Evolutionary conservation across 1,140 invertebrate species (phyloP).

Genomic region (Chymomyza costata): DNA sequence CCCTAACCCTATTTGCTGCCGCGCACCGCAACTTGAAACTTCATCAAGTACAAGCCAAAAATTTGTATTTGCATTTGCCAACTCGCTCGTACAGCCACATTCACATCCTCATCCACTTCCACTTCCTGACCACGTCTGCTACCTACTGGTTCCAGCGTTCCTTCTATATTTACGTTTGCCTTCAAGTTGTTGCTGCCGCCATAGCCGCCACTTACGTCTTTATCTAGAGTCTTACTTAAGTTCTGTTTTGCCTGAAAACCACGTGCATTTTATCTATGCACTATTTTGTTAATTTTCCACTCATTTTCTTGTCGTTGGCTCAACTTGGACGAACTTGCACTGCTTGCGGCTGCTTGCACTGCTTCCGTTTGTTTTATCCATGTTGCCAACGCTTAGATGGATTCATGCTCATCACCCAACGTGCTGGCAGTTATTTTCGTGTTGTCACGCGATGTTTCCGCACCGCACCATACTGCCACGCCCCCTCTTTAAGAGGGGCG

Average conservation of each 20-base stretch:
- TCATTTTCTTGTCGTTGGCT: slow-evolving; percentile 56
- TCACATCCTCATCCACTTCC: slow-evolving; percentile 3
- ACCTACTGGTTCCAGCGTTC: too few species aligned
- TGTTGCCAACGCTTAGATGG: slow-evolving; percentile 18
- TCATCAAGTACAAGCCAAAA: slow-evolving; percentile 46
- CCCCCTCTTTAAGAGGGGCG: too few species aligned
- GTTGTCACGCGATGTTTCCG: slow-evolving; percentile 66
- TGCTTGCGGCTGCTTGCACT: neutral
- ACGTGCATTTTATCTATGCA: slow-evolving; percentile 51
- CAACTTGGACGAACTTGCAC: slow-evolving; percentile 5
- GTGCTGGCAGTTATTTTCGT: slow-evolving; percentile 39
- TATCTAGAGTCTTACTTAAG: too few species aligned
- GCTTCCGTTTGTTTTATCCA: slow-evolving; percentile 23
- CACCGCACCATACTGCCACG: too few species aligned
- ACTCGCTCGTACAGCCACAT: slow-evolving; percentile 24
- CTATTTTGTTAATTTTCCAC: slow-evolving; percentile 69
- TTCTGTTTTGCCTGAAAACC: too few species aligned
- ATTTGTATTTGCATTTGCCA: slow-evolving; percentile 63
- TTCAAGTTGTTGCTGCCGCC: neutral
- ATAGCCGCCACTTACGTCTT: too few species aligned
- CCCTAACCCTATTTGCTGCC: neutral
- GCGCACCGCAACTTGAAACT: slow-evolving; percentile 23
- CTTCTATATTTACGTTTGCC: neutral
- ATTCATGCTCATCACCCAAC: slow-evolving; percentile 59
- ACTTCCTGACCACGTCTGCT: too few species aligned